A percentile compares a stretch with the other conserved stretches of the same genome.
These are phyloP conservation scores for Campoplex capitator DNA, from an alignment of 2,888 invertebrate species.

Conservation along the genomic window DNA sequence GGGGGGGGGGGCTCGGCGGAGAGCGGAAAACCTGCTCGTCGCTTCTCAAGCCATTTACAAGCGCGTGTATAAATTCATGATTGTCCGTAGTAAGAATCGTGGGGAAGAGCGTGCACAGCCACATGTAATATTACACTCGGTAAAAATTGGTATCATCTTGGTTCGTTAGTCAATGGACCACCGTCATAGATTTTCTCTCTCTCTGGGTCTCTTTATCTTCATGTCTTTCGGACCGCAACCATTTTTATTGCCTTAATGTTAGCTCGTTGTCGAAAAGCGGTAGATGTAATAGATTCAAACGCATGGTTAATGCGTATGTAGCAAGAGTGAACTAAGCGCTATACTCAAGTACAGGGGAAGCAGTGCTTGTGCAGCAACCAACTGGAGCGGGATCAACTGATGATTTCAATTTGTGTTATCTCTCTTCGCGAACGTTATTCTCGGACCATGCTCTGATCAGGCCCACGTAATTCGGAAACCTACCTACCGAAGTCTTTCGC, in stretches of 20 bases:
- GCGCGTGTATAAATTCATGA: conserved; percentile 59
- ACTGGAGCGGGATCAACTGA: conserved; percentile 47
- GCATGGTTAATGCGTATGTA: conserved; percentile 53
- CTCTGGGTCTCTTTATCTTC: background rate
- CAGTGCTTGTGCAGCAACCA: conserved; percentile 48
- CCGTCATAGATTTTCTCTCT: conserved; percentile 46
- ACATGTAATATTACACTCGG: conserved; percentile 62
- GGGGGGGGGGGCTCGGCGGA: conserved; percentile 71
- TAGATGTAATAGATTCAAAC: conserved; percentile 42
- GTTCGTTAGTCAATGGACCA: conserved; percentile 77
- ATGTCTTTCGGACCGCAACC: background rate
- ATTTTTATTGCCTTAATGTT: conserved; percentile 45
- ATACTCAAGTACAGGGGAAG: conserved; percentile 40
- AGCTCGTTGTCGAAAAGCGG: conserved; percentile 42
- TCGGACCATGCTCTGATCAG: conserved; percentile 50
- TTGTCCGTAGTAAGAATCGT: conserved; percentile 28
- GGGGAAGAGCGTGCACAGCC: conserved; percentile 50
- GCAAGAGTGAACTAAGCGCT: conserved; percentile 55
- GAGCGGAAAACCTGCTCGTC: conserved; percentile 30
- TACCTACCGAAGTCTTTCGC: conserved; percentile 29
- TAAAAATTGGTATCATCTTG: conserved; percentile 79
- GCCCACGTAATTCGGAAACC: conserved; percentile 54
- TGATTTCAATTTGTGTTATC: conserved; percentile 61
- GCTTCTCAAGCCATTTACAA: conserved; percentile 29
- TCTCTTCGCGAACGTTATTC: conserved; percentile 50